These are phyloP conservation scores for Chymomyza fuscimana DNA, from an alignment of 2,888 invertebrate species.

Conservation along the genomic window DNA sequence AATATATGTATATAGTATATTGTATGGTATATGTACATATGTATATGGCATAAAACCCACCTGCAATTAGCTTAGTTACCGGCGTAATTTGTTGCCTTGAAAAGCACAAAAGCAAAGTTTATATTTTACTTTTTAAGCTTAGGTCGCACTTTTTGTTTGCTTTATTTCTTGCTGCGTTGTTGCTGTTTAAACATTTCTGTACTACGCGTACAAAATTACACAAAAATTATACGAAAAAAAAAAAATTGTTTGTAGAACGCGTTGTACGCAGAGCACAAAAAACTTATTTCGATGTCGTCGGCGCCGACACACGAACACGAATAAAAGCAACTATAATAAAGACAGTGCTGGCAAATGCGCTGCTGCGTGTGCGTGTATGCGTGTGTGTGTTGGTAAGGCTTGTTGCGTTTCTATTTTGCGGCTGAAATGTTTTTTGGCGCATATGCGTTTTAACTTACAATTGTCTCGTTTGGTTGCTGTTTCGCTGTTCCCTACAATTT, in stretches of 20 bases:
- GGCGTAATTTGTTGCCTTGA: neutral
- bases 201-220: neutral
- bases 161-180: neutral
- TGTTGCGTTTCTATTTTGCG: conserved; percentile 33
- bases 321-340: conserved; percentile 17
- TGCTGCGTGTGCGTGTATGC: neutral
- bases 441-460: conserved; percentile 28
- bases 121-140: neutral
- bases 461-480: conserved; percentile 2
- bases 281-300: conserved; percentile 25
- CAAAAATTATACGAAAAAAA: neutral
- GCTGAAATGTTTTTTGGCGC: conserved; percentile 18
- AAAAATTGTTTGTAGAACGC: neutral
- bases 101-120: neutral
- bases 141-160: neutral
- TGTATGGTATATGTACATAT: no score
- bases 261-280: neutral
- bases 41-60: neutral
- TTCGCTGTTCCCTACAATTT: conserved; percentile 3
- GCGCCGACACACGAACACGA: conserved; percentile 37
- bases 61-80: neutral
- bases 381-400: conserved; percentile 17
- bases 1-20: no score
- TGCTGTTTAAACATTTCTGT: neutral
- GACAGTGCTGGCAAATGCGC: conserved; percentile 14